Evolutionary conservation across 2,888 invertebrate species (phyloP).

Genomic region (Leptarthrus brevirostris): DNA sequence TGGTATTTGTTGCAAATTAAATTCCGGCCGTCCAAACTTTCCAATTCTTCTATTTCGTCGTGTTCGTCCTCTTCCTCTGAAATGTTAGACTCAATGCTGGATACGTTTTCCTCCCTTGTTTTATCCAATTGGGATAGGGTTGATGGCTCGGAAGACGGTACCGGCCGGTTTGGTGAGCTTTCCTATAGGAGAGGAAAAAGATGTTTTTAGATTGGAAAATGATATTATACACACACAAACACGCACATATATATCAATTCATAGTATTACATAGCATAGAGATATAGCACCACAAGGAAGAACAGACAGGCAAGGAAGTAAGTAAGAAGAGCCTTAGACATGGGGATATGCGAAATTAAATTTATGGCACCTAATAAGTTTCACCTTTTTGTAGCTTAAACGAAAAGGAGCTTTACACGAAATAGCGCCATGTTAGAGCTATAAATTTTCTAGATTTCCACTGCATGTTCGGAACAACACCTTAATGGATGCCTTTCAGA

Average conservation of each 20-base stretch:
- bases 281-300: background rate
- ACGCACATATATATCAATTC: background rate
- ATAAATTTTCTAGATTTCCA: slow-evolving; percentile 18
- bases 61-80: slow-evolving; percentile 39
- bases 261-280: no score
- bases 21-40: slow-evolving; percentile 23
- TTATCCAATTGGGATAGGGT: slow-evolving; percentile 12
- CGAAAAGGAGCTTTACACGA: background rate
- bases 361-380: slow-evolving; percentile 50
- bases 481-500: slow-evolving; percentile 16
- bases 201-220: background rate
- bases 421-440: background rate
- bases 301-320: background rate
- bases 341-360: slow-evolving; percentile 48
- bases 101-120: slow-evolving; percentile 7
- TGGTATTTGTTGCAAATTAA: slow-evolving; percentile 39
- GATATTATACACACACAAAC: slow-evolving; percentile 13
- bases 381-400: slow-evolving; percentile 17
- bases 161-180: slow-evolving; percentile 28
- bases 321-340: background rate
- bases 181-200: slow-evolving; percentile 41
- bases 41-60: slow-evolving; percentile 35
- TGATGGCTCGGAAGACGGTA: background rate
- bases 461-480: slow-evolving; percentile 13
- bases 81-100: slow-evolving; percentile 13